A percentile compares a stretch with the other conserved stretches of the same genome.
These are phyloP conservation scores for Orchesella flavescens DNA, from an alignment of 2,888 invertebrate genomes.

Conservation along the genomic window DNA sequence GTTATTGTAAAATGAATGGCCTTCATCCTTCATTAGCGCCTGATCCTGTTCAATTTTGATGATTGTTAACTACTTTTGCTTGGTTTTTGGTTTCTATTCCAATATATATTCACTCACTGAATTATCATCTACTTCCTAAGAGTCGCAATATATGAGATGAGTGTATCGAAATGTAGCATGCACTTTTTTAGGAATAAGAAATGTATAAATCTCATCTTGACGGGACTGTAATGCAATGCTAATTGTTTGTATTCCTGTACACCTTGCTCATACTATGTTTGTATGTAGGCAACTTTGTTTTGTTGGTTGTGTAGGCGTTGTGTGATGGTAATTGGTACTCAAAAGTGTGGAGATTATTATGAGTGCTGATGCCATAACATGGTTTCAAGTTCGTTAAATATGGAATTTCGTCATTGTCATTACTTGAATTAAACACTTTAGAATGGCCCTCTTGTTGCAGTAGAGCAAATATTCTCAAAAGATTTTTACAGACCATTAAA, in stretches of 20 bases:
- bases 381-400: background rate
- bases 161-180: too few relatives aligned
- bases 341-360: constrained; percentile 14
- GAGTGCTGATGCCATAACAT: constrained; percentile 1
- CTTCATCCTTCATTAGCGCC: constrained; percentile 62
- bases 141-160: background rate
- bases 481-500: too few relatives aligned
- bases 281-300: background rate
- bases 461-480: too few relatives aligned
- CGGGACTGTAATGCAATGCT: too few relatives aligned
- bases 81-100: background rate
- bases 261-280: background rate
- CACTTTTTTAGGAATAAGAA: too few relatives aligned
- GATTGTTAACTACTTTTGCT: constrained; percentile 31
- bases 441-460: too few relatives aligned
- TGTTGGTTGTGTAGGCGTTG: constrained; percentile 22
- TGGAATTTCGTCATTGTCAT: background rate
- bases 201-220: too few relatives aligned
- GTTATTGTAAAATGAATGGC: constrained; percentile 39
- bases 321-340: constrained; percentile 3
- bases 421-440: background rate
- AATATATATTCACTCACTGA: background rate
- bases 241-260: background rate
- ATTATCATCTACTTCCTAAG: background rate
- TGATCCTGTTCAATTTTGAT: constrained; percentile 49